A percentile compares a stretch with the other conserved stretches of the same genome.
phyloP scores from a whole-genome alignment of 2,113 vertebrate species.

The Morone chrysops region DNA sequence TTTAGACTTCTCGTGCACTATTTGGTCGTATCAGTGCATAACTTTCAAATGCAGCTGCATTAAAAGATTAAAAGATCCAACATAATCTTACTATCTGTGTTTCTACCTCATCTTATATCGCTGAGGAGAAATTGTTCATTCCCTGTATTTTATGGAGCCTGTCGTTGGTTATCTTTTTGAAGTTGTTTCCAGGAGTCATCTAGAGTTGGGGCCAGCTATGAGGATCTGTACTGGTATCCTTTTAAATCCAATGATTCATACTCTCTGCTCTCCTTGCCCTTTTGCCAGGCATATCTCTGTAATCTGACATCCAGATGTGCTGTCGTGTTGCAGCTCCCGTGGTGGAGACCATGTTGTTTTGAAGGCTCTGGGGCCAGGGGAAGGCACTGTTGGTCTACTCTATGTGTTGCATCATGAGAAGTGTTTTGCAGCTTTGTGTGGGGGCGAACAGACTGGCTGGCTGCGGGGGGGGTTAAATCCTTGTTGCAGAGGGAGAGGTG shows the following conservation, averaged over 20 bases:
- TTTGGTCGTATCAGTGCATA: slow-evolving; percentile 29
- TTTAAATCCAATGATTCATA: slow-evolving; percentile 72
- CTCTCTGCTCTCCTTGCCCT: slow-evolving; percentile 55
- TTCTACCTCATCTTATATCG: slow-evolving; percentile 59
- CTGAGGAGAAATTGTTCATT: slow-evolving; percentile 41
- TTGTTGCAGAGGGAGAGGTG: slow-evolving; percentile 44
- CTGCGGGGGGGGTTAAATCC: slow-evolving; percentile 51
- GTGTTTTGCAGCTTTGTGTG: slow-evolving; percentile 64
- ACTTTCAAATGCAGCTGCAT: slow-evolving; percentile 65
- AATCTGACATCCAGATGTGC: slow-evolving; percentile 78
- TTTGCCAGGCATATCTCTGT: slow-evolving; percentile 68
- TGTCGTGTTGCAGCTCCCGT: slow-evolving; percentile 55
- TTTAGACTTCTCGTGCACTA: slow-evolving; percentile 28
- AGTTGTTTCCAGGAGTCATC: slow-evolving; percentile 62
- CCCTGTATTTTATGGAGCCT: slow-evolving; percentile 62
- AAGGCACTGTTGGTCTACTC: slow-evolving; percentile 55
- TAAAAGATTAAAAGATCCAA: slow-evolving; percentile 60
- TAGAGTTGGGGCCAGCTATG: slow-evolving; percentile 42
- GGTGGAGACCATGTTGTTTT: slow-evolving; percentile 54
- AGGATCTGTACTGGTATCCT: slow-evolving; percentile 40
- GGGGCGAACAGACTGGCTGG: slow-evolving; percentile 67
- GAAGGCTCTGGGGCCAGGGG: slow-evolving; percentile 45
- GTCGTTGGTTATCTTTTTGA: slow-evolving; percentile 69
- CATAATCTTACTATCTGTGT: slow-evolving; percentile 64
- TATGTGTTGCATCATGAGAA: slow-evolving; percentile 61